These are phyloP conservation scores for Trachythela sp. DNA, from an alignment of 64 coral and sea anemone species.

Conservation along the genomic window DNA sequence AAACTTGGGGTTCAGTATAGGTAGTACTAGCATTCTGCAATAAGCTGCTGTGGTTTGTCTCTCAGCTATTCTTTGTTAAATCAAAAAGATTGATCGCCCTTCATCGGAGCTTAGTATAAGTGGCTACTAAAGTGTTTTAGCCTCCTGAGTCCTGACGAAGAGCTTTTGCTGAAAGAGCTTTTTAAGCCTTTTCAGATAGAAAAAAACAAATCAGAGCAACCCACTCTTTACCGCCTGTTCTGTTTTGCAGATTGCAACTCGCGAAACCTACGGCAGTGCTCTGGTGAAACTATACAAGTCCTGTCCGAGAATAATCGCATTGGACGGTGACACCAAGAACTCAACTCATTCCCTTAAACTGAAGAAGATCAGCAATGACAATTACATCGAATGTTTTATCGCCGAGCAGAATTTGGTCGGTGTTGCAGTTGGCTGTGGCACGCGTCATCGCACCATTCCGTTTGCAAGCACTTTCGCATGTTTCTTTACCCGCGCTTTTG, in stretches of 20 bases:
- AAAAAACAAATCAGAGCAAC: background rate
- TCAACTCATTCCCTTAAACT: constrained; percentile 75
- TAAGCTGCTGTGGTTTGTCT: too few relatives aligned
- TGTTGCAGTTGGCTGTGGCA: constrained; percentile 79
- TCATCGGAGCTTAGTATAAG: too few relatives aligned
- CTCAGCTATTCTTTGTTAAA: too few relatives aligned
- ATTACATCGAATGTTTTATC: constrained; percentile 89
- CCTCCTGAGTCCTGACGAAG: too few relatives aligned
- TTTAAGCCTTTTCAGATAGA: too few relatives aligned
- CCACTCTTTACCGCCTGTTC: background rate
- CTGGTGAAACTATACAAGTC: constrained; percentile 64
- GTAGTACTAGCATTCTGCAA: too few relatives aligned
- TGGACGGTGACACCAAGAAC: constrained; percentile 93
- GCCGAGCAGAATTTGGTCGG: constrained; percentile 95
- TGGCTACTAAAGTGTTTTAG: too few relatives aligned
- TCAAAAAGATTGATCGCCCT: too few relatives aligned
- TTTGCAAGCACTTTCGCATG: constrained; percentile 91
- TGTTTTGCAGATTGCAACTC: constrained; percentile 59
- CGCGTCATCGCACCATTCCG: constrained; percentile 73
- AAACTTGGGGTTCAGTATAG: too few relatives aligned
- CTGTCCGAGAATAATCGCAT: constrained; percentile 62
- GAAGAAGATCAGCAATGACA: constrained; percentile 59
- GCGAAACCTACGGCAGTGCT: constrained; percentile 67
- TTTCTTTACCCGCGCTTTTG: constrained; percentile 81
- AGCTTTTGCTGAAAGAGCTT: too few relatives aligned